These are phyloP conservation scores for Phyllostomus hastatus DNA, from an alignment of 2,113 vertebrate genomes.

Conservation along the genomic window DNA sequence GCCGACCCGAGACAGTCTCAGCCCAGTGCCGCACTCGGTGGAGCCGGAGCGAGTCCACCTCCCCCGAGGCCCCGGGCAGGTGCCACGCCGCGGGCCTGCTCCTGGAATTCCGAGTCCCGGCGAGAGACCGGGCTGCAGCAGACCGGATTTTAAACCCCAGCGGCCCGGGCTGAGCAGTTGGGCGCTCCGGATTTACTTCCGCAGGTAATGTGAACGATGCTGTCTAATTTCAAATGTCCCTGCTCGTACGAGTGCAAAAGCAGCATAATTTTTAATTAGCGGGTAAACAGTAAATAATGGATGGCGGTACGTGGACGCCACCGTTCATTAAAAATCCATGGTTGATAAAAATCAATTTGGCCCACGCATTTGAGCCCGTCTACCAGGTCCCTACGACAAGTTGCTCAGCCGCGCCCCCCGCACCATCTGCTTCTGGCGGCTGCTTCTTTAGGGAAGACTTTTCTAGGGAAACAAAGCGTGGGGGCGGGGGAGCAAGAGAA, in stretches of 20 bases:
- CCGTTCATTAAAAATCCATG: slow-evolving; percentile 71
- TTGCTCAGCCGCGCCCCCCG: not conserved
- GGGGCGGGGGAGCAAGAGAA: not conserved
- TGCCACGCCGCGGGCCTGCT: not conserved
- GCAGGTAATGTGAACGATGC: slow-evolving; percentile 66
- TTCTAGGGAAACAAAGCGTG: too few relatives aligned
- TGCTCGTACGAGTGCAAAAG: slow-evolving; percentile 62
- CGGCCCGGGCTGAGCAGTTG: slow-evolving; percentile 20
- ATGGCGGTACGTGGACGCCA: slow-evolving; percentile 56
- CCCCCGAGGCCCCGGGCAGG: not conserved
- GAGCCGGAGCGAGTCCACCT: rapidly evolving
- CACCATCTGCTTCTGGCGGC: not conserved
- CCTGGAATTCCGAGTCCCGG: not conserved
- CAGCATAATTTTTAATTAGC: slow-evolving; percentile 75
- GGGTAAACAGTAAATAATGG: slow-evolving; percentile 71
- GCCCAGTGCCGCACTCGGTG: rapidly evolving
- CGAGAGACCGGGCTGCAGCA: not conserved
- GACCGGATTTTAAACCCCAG: not conserved
- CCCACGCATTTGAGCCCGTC: slow-evolving; percentile 8
- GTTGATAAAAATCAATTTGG: slow-evolving; percentile 70
- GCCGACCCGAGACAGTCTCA: too few relatives aligned
- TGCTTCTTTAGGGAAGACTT: not conserved
- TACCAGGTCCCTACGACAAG: slow-evolving; percentile 32
- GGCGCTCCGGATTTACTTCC: slow-evolving; percentile 61
- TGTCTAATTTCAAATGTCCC: slow-evolving; percentile 67